Evolutionary conservation across 1,140 invertebrate genomes (phyloP).

Genomic region (Drosophila nebulosa): DNA sequence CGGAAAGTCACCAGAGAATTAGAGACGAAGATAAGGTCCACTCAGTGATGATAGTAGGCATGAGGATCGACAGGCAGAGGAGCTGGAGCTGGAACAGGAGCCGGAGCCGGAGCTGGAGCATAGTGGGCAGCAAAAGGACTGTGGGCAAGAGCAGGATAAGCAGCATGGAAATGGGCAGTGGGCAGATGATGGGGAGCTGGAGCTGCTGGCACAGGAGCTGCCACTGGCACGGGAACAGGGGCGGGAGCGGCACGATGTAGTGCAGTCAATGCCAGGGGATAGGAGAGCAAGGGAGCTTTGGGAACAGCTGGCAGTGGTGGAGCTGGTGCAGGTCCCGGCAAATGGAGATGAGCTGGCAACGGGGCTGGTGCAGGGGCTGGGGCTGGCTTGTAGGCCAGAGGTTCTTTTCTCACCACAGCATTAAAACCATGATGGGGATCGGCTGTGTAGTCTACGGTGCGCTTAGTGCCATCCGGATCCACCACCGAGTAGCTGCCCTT

Average conservation of each 20-base stretch:
- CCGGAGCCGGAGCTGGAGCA: conserved; percentile 33
- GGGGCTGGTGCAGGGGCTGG: too few relatives aligned
- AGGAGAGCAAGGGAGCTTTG: conserved; percentile 54
- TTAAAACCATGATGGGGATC: conserved; percentile 82
- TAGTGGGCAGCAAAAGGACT: conserved; percentile 69
- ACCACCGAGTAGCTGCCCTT: conserved; percentile 85
- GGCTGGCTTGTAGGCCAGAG: conserved; percentile 71
- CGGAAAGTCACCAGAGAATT: neutral
- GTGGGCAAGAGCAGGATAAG: conserved; percentile 69
- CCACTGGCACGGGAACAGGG: conserved; percentile 40
- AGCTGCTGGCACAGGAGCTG: conserved; percentile 26
- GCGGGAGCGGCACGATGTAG: conserved; percentile 39
- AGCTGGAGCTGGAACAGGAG: conserved; percentile 38
- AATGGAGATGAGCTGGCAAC: conserved; percentile 20
- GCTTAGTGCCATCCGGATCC: conserved; percentile 85
- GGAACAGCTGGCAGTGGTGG: conserved; percentile 58
- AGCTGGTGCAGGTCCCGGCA: conserved; percentile 60
- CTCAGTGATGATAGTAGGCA: conserved; percentile 64
- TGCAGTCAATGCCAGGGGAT: conserved; percentile 50
- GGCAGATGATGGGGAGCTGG: conserved; percentile 15
- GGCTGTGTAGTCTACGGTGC: conserved; percentile 86
- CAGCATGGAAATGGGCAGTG: conserved; percentile 67
- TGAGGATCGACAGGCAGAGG: conserved; percentile 53
- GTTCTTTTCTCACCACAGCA: conserved; percentile 81
- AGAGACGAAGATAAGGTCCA: neutral